Base-by-base conservation (phyloP, 1,140 invertebrate genomes). In the Caenorhabditis brenneri region DNA sequence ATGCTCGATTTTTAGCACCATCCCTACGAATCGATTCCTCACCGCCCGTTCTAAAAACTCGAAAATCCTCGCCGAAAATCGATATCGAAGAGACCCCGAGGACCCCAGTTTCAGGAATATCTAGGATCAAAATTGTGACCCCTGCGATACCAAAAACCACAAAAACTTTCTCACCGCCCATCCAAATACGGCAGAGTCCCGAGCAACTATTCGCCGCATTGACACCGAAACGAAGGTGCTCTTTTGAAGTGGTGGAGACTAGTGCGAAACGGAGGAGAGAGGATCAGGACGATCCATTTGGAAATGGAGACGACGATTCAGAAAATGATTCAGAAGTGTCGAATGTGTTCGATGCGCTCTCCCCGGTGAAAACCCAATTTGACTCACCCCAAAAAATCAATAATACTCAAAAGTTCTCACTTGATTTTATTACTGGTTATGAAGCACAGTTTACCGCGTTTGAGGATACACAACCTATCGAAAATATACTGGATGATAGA, bases 101-200 rank as follows among this genome's bases (percentile, higher is more conserved):
- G n/a, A n/a, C n/a, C n/a, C n/a, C n/a, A n/a, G n/a, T n/a, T n/a
- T n/a, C n/a, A n/a, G n/a, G n/a, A n/a, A n/a, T n/a, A n/a, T n/a
- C n/a, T n/a, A n/a, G n/a, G n/a, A n/a, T n/a, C n/a, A n/a, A n/a
- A n/a, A n/a, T n/a, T n/a, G n/a, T n/a, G n/a, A n/a, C n/a, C n/a
- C 19, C 9, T 51, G 15, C 48, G 19, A 51, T n/a, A 4, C n/a
- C 0, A 51, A 51, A 51, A 15, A 16, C n/a, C n/a, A 19, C 33
- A 36, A 12, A 65, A n/a, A n/a, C n/a, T 19, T 65, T 65, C 9
- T 46, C 65, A 19, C 65, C 65, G n/a, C 65, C 65, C 10, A 24
- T 42, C 12, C 65, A 74, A 74, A 24, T 74, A 3, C 65, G 65
- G 22, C 65, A 74, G 46, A 74, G 65, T 74, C 65, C 65, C 24